phyloP scores from a whole-genome alignment of 2,113 vertebrate genomes.

The Odocoileus hemionus region DNA sequence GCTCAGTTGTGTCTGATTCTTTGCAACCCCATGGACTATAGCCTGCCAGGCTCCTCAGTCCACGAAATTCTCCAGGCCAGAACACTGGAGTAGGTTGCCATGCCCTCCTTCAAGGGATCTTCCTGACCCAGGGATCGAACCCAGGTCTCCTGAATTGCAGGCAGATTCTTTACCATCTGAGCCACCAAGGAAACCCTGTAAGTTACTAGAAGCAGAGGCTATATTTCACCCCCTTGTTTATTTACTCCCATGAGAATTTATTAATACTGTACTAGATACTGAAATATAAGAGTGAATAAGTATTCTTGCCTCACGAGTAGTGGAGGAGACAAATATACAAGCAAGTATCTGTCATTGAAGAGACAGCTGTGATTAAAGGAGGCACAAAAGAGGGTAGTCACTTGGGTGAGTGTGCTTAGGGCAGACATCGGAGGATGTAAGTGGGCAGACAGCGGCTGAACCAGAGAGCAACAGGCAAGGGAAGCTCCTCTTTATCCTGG shows the following conservation, averaged over 20 bases:
- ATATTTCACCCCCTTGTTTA: neutral
- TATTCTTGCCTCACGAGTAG: neutral
- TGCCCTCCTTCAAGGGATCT: neutral
- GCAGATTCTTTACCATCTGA: neutral
- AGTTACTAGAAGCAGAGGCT: neutral
- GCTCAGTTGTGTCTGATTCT: neutral
- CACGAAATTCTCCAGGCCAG: neutral
- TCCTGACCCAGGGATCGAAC: neutral
- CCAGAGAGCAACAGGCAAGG: neutral
- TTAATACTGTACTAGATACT: neutral
- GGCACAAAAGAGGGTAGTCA: neutral
- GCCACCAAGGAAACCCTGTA: neutral
- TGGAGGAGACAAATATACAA: neutral
- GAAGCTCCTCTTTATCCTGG: neutral
- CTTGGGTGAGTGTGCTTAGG: rapidly evolving
- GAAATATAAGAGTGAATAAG: neutral
- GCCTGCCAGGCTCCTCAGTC: neutral
- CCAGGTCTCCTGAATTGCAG: neutral
- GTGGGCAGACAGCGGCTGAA: rapidly evolving
- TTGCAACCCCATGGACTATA: neutral
- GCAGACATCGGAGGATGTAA: rapidly evolving
- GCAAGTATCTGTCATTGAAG: neutral
- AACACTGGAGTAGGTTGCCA: neutral
- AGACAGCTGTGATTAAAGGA: neutral
- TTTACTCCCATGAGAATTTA: neutral